phyloP scores from a whole-genome alignment of 2,113 vertebrate genomes.

The Bostrychus sinensis region DNA sequence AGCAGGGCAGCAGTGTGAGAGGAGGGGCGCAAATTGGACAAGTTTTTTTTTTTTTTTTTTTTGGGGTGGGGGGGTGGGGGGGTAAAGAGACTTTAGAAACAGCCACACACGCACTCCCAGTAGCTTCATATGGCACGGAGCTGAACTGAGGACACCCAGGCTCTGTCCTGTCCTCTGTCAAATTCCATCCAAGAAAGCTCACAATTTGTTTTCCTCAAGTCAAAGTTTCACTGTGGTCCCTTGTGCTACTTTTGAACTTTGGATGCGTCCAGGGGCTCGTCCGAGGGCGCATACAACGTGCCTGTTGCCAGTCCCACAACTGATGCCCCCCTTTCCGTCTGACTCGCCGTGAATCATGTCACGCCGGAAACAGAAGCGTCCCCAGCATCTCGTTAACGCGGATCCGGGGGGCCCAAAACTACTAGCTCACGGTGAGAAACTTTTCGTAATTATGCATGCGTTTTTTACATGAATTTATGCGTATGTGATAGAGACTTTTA shows the following conservation, averaged over 20 bases:
- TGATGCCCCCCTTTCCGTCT: conserved; percentile 71
- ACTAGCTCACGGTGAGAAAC: conserved; percentile 79
- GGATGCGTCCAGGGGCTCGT: conserved; percentile 53
- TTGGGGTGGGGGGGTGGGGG: conserved; percentile 36
- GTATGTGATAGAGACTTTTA: neutral
- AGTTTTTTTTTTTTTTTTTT: conserved; percentile 76
- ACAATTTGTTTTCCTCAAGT: neutral
- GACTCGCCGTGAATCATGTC: conserved; percentile 83
- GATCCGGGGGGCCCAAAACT: conserved; percentile 78
- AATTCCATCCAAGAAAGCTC: neutral
- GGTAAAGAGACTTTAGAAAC: conserved; percentile 79
- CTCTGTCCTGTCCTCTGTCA: conserved; percentile 13
- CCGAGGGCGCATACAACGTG: conserved; percentile 67
- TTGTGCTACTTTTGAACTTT: conserved; percentile 27
- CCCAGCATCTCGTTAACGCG: conserved; percentile 83
- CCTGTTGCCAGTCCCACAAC: conserved; percentile 53
- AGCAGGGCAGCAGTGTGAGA: conserved; percentile 67
- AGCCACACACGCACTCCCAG: conserved; percentile 73
- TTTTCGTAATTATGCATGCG: conserved; percentile 25
- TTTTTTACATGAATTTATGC: conserved; percentile 5
- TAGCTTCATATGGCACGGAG: conserved; percentile 68
- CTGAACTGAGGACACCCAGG: conserved; percentile 52
- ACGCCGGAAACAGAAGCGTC: conserved; percentile 86
- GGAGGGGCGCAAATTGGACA: conserved; percentile 81
- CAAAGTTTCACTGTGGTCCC: neutral